Evolutionary conservation across 2,797 vertebrate species (phyloP).

Genomic region (Pagetopsis macropterus): DNA sequence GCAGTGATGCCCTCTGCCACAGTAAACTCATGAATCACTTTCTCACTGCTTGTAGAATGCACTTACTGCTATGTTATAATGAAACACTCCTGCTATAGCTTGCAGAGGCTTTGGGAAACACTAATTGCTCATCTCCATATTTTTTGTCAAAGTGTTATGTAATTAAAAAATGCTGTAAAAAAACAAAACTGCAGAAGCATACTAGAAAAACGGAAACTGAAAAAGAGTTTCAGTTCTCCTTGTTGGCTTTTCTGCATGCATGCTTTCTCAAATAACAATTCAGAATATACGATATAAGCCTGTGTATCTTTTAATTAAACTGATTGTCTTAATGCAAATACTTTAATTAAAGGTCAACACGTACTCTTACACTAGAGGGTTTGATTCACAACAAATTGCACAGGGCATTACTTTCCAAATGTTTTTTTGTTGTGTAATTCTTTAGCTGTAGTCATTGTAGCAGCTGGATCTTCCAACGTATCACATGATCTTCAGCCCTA

Average conservation of each 20-base stretch:
- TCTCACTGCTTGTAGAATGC: slow-evolving; percentile 45
- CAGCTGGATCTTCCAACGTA: neutral
- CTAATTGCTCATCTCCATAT: slow-evolving; percentile 62
- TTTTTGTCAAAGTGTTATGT: slow-evolving; percentile 46
- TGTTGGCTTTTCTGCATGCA: slow-evolving; percentile 13
- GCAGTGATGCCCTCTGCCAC: slow-evolving; percentile 61
- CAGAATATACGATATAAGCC: neutral
- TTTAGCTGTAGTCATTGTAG: too few species aligned
- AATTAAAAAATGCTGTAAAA: slow-evolving; percentile 36
- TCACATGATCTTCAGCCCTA: neutral
- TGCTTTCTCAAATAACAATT: slow-evolving; percentile 26
- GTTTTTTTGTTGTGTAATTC: neutral
- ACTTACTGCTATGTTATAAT: slow-evolving; percentile 46
- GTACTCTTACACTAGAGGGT: slow-evolving; percentile 1
- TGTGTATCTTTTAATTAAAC: slow-evolving; percentile 4
- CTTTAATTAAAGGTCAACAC: slow-evolving; percentile 51
- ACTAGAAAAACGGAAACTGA: neutral
- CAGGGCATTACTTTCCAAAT: neutral
- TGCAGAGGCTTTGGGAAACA: slow-evolving; percentile 41
- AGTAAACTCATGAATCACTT: slow-evolving; percentile 62
- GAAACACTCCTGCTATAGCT: slow-evolving; percentile 51
- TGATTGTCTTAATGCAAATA: slow-evolving; percentile 20
- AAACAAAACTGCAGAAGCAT: slow-evolving; percentile 13
- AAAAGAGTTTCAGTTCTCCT: neutral
- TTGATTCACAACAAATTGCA: slow-evolving; percentile 32